Evolutionary conservation across 2,113 vertebrate species (phyloP).

Genomic region (Vanacampus margaritifer): DNA sequence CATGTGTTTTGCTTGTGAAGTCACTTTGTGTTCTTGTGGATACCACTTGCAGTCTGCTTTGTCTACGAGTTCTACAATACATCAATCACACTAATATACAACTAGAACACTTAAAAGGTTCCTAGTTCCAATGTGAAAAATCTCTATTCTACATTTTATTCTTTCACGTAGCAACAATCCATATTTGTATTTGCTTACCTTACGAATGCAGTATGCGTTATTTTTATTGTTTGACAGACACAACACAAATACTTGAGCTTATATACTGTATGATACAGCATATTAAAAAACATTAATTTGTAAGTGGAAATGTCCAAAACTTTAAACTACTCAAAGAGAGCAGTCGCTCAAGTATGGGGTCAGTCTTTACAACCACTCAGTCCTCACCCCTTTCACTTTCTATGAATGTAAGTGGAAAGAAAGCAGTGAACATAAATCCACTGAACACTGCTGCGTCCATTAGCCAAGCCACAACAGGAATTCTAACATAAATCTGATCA

Average conservation of each 20-base stretch:
- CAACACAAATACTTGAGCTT: neutral
- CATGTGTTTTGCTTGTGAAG: too few species aligned
- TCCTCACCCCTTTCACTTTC: neutral
- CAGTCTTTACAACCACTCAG: neutral
- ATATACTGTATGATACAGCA: neutral
- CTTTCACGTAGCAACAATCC: too few species aligned
- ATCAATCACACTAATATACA: too few species aligned
- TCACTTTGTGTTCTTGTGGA: too few species aligned
- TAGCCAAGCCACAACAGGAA: slow-evolving; percentile 8
- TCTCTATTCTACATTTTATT: too few species aligned
- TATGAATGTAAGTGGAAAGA: slow-evolving; percentile 3
- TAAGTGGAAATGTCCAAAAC: neutral
- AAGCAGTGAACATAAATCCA: slow-evolving; percentile 6
- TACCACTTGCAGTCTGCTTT: too few species aligned
- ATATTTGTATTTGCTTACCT: too few species aligned
- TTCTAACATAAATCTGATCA: neutral
- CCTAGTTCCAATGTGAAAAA: too few species aligned
- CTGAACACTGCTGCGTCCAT: slow-evolving; percentile 3
- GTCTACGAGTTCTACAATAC: too few species aligned
- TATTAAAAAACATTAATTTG: neutral
- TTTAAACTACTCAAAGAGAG: neutral
- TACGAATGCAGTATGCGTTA: too few species aligned
- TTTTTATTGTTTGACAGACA: too few species aligned
- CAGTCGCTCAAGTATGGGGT: neutral
- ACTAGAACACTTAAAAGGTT: too few species aligned